Base-by-base conservation (phyloP, 2,888 invertebrate species). In the Aricia artaxerxes region DNA sequence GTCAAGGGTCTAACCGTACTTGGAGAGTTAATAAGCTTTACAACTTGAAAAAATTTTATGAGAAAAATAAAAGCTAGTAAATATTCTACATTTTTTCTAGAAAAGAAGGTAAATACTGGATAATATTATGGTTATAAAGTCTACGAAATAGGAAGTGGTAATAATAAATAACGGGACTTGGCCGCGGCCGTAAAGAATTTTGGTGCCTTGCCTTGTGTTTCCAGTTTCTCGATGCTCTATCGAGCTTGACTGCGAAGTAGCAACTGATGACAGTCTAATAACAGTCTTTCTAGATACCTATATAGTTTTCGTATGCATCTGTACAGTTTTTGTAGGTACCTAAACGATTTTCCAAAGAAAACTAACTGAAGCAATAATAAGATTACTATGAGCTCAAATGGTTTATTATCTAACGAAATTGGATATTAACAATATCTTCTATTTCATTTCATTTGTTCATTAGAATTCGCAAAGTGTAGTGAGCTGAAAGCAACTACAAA, bases 21-120 rank as follows among this genome's bases (percentile, higher is more conserved):
- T 69, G 69, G 69, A 38, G 5, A 69, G 35, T 69, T 69, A 69
- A 35, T 69, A 69, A 13, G 69, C 69, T 69, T 69, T 69, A 69
- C 69, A 69, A 69, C 69, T 35, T 69, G 35, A 69, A 69, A 69
- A 69, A 35, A 38, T 16, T 69, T 64, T 38, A 69, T 38, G 69
- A 69, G 69, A 69, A 69, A 61, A 69, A 69, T 69, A 69, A 69
- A 69, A 35, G 69, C 69, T 69, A 69, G 69, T 69, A 16, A 38
- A 38, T 69, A 69, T 16, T 69, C 35, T 69, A 35, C 35, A 38
- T 38, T 35, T 69, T 69, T 69, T 69, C 13, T 4, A 35, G 35
- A 13, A 38, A 1, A 49, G 11, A 9, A 11, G 9, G 13, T 69
- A 69, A 38, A 38, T 38, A 69, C 35, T 35, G 35, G 5, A 69